Evolutionary conservation across 2,797 vertebrate genomes (phyloP).

Genomic region (Delichon dasypus): DNA sequence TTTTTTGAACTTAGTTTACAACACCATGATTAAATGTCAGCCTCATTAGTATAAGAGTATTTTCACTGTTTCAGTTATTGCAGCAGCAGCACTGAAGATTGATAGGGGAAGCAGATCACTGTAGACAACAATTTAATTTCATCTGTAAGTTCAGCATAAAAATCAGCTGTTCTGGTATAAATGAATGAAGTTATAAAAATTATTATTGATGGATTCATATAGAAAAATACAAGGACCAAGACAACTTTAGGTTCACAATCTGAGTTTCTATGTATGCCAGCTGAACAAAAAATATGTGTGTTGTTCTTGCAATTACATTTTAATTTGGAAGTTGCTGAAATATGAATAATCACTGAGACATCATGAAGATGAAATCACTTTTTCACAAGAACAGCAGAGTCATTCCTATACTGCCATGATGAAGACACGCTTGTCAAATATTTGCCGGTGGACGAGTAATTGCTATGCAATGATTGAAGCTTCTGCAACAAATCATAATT

Average conservation of each 20-base stretch:
- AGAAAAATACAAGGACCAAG: not conserved
- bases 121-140: not conserved
- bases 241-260: not conserved
- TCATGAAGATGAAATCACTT: not conserved
- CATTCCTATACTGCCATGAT: not conserved
- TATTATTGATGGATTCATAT: not conserved
- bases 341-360: not conserved
- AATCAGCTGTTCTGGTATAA: not conserved
- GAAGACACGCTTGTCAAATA: not conserved
- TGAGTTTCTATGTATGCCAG: not conserved
- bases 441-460: not conserved
- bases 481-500: not conserved
- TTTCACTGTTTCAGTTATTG: not conserved
- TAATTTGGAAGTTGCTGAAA: not conserved
- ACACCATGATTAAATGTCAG: slow-evolving; percentile 29
- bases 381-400: not conserved
- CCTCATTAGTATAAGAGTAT: not conserved
- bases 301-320: not conserved
- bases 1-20: slow-evolving; percentile 15
- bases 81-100: not conserved
- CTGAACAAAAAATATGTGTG: not conserved
- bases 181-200: not conserved
- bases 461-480: not conserved
- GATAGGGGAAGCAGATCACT: not conserved
- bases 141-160: not conserved